Base-by-base conservation (phyloP, 2,888 invertebrate genomes). In the Linyphia triangularis region DNA sequence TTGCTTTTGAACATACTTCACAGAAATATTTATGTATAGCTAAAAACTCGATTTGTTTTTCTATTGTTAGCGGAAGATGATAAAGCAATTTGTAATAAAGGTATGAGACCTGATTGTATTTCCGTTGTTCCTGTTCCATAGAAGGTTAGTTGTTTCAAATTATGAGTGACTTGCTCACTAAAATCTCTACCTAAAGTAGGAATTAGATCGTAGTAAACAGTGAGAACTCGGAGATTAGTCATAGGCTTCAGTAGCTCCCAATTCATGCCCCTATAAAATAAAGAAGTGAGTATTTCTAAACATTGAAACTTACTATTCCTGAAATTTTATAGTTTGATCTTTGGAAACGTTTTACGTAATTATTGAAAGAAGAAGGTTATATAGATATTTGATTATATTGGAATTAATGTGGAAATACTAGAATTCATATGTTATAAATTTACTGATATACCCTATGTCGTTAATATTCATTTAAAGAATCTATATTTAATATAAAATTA, bases 191-290 rank as follows among this genome's bases (percentile, higher is more conserved):
- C 70, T 16, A 81, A 16, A 4, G 16, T 26, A 0, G 67, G 69
- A n/a, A 81, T 81, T 16, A 7, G 2, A 19, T 81, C 70, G 26
- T 6, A 57, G 24, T 81, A 81, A 1, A 81, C 59, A 37, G 26
- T 81, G 0, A 81, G 69, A 26, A 81, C 22, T 13, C 70, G 37
- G 5, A 81, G 81, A 37, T 67, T 70, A 3, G 33, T 69, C 24
- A 81, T 57, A 2, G 30, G 30, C 57, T 22, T 33, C 6, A 81
- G 37, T 1, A 37, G 57, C 0, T 81, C 81, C 81, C 81, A 81
- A 81, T 16, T 24, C 33, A 81, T 70, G 2, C 81, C 81, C 59
- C 81, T 81, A 10, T 30, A 13, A 57, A 33, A 70, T 5, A 65
- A 28, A n/a, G n/a, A n/a, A n/a, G n/a, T n/a, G n/a, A n/a, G n/a